phyloP scores from a whole-genome alignment of 2,797 vertebrate genomes.

The Decapterus maruadsi region DNA sequence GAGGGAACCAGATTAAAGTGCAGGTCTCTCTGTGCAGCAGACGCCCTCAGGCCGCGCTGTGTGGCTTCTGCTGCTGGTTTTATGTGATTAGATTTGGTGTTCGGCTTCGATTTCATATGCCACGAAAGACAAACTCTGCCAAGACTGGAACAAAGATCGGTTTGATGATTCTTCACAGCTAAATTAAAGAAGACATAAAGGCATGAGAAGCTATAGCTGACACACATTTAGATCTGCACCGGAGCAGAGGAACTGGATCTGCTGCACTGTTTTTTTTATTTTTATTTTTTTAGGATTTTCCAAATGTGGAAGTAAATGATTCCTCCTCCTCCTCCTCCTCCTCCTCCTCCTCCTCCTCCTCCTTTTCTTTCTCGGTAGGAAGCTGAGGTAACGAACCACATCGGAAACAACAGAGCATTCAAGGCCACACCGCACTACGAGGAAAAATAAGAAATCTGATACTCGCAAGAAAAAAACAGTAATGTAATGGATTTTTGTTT shows the following conservation, averaged over 20 bases:
- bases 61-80: constrained; percentile 13
- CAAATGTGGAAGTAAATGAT: neutral
- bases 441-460: too few species aligned
- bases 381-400: too few species aligned
- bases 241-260: neutral
- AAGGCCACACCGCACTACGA: too few species aligned
- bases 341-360: too few species aligned
- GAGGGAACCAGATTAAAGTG: constrained; percentile 42
- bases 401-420: too few species aligned
- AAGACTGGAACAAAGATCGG: neutral
- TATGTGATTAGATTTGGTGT: constrained; percentile 7
- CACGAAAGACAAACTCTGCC: neutral
- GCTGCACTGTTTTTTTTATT: neutral
- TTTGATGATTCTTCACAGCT: constrained; percentile 5
- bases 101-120: constrained; percentile 24
- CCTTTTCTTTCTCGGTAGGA: too few species aligned
- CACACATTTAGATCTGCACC: neutral
- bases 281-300: neutral
- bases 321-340: too few species aligned
- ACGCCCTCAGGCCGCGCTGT: constrained; percentile 26
- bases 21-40: constrained; percentile 7
- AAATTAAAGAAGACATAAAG: constrained; percentile 24
- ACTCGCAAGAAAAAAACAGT: too few species aligned
- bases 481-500: too few species aligned
- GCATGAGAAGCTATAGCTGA: constrained; percentile 1